These are phyloP conservation scores for Virgularia gustaviana DNA, from an alignment of 92 coral and sea anemone species.

Conservation along the genomic window DNA sequence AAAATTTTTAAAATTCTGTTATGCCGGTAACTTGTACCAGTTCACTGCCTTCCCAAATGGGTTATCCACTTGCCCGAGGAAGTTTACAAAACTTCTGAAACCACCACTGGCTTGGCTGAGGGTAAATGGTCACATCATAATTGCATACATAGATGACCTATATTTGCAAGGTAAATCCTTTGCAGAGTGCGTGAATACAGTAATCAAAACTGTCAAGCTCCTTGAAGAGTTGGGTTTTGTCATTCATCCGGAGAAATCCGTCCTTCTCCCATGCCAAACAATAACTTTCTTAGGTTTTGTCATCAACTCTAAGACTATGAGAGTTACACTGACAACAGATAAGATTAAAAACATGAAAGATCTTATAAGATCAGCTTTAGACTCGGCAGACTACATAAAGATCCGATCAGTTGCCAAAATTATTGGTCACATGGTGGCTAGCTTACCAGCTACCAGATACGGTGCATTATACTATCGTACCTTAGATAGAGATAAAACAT, in stretches of 20 bases:
- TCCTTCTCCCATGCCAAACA: background rate
- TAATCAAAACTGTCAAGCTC: background rate
- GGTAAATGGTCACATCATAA: background rate
- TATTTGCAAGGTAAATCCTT: background rate
- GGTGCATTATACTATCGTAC: conserved; percentile 59
- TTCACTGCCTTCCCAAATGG: conserved; percentile 58
- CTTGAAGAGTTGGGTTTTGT: background rate
- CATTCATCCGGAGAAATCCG: background rate
- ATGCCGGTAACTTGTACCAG: conserved; percentile 47
- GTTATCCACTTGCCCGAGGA: conserved; percentile 54
- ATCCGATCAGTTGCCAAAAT: conserved; percentile 53
- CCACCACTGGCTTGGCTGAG: conserved; percentile 42
- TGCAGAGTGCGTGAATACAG: background rate
- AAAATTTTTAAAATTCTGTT: conserved; percentile 44
- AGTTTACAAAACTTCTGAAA: conserved; percentile 55
- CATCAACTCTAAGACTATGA: background rate
- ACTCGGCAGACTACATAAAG: background rate
- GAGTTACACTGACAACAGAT: background rate
- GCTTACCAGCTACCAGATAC: conserved; percentile 54
- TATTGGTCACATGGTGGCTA: conserved; percentile 56
- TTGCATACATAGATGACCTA: background rate
- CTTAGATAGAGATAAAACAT: conserved; percentile 49
- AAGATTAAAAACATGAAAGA: background rate
- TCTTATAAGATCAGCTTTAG: background rate
- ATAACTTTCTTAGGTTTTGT: background rate